Conservation (phyloP, 1,140 invertebrate species). For the Aphis gossypii region DNA sequence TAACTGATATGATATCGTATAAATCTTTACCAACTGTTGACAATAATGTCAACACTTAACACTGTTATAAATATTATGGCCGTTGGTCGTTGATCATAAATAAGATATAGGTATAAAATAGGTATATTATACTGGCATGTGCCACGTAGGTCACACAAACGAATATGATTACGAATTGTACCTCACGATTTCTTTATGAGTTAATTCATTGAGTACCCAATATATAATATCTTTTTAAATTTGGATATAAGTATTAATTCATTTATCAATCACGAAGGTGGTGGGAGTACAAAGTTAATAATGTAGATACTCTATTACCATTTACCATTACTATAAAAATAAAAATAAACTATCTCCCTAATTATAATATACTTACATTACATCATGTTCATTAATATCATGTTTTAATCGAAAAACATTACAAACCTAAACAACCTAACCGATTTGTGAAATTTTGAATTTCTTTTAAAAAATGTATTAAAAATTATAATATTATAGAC, state of each 20-base stretch:
- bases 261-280: neutral
- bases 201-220: neutral
- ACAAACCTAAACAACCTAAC: too few species aligned
- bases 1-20: neutral
- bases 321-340: neutral
- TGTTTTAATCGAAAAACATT: too few species aligned
- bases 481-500: too few species aligned
- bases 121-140: neutral
- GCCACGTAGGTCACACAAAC: neutral
- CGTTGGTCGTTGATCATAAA: neutral
- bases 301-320: neutral
- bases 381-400: neutral
- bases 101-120: too few species aligned
- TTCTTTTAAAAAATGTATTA: too few species aligned
- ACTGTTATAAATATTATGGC: neutral
- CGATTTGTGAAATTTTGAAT: too few species aligned
- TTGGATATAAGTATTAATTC: neutral
- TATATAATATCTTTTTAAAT: neutral
- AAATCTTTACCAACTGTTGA: conserved; percentile 1
- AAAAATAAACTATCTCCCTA: neutral
- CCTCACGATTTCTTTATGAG: neutral
- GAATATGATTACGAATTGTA: neutral
- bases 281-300: neutral
- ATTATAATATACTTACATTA: neutral
- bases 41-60: neutral